Evolutionary conservation across 2,113 vertebrate species (phyloP).

Genomic region (Seriola quinqueradiata): DNA sequence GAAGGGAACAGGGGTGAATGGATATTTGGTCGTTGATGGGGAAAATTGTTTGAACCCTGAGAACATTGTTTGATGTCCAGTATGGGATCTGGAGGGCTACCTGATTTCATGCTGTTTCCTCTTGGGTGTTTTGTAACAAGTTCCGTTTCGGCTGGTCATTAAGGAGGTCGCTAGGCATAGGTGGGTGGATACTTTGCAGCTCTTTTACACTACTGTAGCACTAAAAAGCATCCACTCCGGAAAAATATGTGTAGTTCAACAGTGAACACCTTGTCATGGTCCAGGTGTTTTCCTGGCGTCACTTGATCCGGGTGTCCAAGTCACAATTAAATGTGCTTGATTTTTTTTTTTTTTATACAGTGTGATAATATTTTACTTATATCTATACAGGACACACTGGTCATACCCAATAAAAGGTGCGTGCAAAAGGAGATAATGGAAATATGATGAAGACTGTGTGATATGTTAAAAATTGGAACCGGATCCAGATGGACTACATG

Average conservation of each 20-base stretch:
- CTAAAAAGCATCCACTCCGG: neutral
- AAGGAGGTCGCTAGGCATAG: conserved; percentile 15
- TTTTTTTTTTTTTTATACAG: neutral
- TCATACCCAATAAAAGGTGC: no score
- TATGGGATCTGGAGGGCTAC: conserved; percentile 61
- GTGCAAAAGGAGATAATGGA: no score
- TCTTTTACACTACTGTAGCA: neutral
- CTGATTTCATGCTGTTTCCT: conserved; percentile 68
- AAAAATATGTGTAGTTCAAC: neutral
- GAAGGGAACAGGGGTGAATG: conserved; percentile 56
- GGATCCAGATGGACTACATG: neutral
- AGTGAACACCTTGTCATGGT: neutral
- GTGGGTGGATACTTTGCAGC: neutral
- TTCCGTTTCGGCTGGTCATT: conserved; percentile 48
- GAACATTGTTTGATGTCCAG: conserved; percentile 71
- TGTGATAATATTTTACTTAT: neutral
- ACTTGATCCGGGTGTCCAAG: neutral
- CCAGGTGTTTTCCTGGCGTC: neutral
- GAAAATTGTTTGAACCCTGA: conserved; percentile 72
- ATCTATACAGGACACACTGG: neutral
- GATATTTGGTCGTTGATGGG: conserved; percentile 57
- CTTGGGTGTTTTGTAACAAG: conserved; percentile 60
- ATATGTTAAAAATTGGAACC: no score
- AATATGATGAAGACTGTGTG: no score
- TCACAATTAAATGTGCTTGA: neutral